Conservation (phyloP, 2,113 vertebrate genomes). For the Ophthalmolycus amberensis region DNA sequence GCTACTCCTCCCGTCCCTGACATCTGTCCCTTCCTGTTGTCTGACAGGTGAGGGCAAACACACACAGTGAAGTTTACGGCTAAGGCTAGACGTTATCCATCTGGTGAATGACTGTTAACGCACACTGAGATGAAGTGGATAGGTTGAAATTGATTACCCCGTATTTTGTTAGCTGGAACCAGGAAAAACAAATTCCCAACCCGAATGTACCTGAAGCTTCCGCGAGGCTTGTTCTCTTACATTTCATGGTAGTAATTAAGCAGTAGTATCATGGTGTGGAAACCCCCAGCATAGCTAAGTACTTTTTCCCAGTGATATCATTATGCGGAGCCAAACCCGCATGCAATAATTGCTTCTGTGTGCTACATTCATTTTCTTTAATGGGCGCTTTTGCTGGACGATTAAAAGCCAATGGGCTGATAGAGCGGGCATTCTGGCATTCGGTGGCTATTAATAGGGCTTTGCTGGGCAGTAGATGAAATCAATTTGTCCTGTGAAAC, state of each 20-base stretch:
- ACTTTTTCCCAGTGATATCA: constrained; percentile 58
- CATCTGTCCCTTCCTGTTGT: constrained; percentile 94
- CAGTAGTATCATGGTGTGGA: constrained; percentile 37
- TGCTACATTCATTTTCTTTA: constrained; percentile 78
- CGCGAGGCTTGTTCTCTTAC: constrained; percentile 32
- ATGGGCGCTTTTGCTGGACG: constrained; percentile 73
- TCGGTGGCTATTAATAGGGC: constrained; percentile 63
- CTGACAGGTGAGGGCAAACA: constrained; percentile 88
- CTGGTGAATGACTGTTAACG: not conserved
- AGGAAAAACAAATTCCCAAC: not conserved
- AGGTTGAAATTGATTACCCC: not conserved
- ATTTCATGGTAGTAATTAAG: constrained; percentile 45
- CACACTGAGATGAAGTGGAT: not conserved
- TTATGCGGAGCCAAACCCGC: constrained; percentile 63
- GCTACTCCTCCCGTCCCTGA: constrained; percentile 94
- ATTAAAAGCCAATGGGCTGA: constrained; percentile 79
- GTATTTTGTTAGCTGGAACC: constrained; percentile 6
- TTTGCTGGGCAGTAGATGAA: constrained; percentile 59
- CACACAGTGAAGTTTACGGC: not conserved
- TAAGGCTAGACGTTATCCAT: not conserved
- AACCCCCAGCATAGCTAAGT: constrained; percentile 42
- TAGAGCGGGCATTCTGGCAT: constrained; percentile 57
- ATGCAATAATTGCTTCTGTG: constrained; percentile 74
- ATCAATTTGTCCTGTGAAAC: constrained; percentile 65
- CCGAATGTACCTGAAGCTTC: constrained; percentile 9